Conservation (phyloP, 1,140 invertebrate genomes). For the Brachionus plicatilis region DNA sequence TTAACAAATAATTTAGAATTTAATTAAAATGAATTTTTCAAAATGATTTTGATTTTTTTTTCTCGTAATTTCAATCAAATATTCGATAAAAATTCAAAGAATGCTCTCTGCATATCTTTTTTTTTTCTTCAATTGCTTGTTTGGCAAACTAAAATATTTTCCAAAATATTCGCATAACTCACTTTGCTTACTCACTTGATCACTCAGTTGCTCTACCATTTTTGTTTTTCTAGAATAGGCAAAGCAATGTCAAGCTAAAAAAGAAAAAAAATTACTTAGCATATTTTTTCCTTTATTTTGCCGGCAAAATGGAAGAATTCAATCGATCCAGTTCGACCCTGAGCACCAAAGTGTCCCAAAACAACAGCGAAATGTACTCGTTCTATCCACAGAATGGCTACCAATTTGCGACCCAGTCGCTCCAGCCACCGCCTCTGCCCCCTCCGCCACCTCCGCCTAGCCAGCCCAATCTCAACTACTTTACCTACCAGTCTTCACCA, state of each 20-base stretch:
- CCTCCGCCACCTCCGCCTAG: not conserved
- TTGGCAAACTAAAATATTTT: not conserved
- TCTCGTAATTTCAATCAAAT: constrained; percentile 18
- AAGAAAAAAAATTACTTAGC: not conserved
- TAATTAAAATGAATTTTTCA: constrained; percentile 11
- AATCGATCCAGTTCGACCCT: constrained; percentile 10
- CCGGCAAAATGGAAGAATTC: not conserved
- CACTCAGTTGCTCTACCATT: not conserved
- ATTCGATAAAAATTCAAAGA: constrained; percentile 33
- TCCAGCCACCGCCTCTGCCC: not conserved
- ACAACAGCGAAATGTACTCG: not conserved
- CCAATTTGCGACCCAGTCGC: not conserved
- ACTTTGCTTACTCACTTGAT: constrained; percentile 12
- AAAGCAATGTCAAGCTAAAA: constrained; percentile 18
- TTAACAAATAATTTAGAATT: constrained; percentile 31
- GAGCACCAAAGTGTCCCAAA: not conserved
- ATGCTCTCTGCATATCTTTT: not conserved
- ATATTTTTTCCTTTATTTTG: not conserved
- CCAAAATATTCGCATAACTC: not conserved
- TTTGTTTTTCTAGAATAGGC: constrained; percentile 27
- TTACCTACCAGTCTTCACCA: not conserved
- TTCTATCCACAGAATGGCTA: not conserved
- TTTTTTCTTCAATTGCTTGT: not conserved
- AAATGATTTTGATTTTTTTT: not conserved
- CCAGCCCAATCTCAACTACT: not conserved